Percentiles rank a stretch among this genome's conserved stretches.
These are phyloP conservation scores for Leptinotarsa haldemani DNA, from an alignment of 2,888 invertebrate species.

Conservation along the genomic window DNA sequence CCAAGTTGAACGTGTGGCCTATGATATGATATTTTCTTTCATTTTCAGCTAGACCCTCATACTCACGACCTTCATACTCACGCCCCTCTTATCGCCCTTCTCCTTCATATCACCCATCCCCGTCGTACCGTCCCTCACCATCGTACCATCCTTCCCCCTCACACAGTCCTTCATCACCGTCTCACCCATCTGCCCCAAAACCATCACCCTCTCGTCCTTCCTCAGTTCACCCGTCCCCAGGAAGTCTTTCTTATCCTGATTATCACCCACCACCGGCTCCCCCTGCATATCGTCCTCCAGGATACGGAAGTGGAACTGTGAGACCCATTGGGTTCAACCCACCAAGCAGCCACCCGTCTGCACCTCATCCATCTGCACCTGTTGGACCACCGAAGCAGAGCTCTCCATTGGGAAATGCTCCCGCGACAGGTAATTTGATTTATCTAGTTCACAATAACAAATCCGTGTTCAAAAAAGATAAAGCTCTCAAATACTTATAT, in stretches of 20 bases:
- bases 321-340: constrained; percentile 30
- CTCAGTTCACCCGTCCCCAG: constrained; percentile 22
- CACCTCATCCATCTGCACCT: constrained; percentile 24
- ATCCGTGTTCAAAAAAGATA: too few relatives aligned
- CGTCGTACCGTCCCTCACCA: constrained; percentile 31
- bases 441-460: neutral
- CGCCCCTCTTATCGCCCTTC: constrained; percentile 34
- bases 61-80: constrained; percentile 24
- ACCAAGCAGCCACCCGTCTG: neutral
- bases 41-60: constrained; percentile 33
- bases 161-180: constrained; percentile 36
- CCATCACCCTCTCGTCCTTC: constrained; percentile 29
- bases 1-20: too few relatives aligned
- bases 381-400: constrained; percentile 38
- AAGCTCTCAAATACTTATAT: too few relatives aligned
- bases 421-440: neutral
- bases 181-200: constrained; percentile 25
- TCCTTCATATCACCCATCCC: constrained; percentile 34
- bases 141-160: constrained; percentile 31
- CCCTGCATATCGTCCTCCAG: constrained; percentile 34
- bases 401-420: constrained; percentile 24
- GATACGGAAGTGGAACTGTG: constrained; percentile 23
- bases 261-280: constrained; percentile 32
- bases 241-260: constrained; percentile 30
- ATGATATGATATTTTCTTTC: neutral